Conservation (phyloP, 2,888 invertebrate species). For the Bedellia somnulentella region DNA sequence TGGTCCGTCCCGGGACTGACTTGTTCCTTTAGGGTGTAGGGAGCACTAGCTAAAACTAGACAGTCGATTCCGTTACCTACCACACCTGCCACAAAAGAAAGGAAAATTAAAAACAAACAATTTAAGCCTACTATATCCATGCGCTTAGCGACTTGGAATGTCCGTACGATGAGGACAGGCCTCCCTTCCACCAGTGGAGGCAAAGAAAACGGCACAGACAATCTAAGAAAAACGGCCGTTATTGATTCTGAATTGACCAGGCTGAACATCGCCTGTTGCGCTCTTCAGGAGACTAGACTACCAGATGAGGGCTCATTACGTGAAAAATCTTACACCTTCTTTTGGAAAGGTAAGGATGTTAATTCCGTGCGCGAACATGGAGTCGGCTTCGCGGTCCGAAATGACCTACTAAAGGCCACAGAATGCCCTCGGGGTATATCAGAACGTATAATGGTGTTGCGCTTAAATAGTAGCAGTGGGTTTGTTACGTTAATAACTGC, state of each 20-base stretch:
- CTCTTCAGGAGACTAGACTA: slow-evolving; percentile 11
- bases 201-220: not conserved
- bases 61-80: not conserved
- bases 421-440: slow-evolving; percentile 6
- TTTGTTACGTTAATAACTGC: slow-evolving; percentile 7
- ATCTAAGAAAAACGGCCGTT: slow-evolving; percentile 6
- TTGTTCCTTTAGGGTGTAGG: too few species aligned
- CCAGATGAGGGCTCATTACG: too few species aligned
- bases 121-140: not conserved
- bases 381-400: slow-evolving; percentile 9
- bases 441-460: slow-evolving; percentile 7
- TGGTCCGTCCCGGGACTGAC: too few species aligned
- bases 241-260: slow-evolving; percentile 9
- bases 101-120: not conserved
- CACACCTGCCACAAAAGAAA: not conserved
- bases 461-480: slow-evolving; percentile 3
- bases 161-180: slow-evolving; percentile 8
- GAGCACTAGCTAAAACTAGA: too few species aligned
- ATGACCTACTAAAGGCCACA: slow-evolving; percentile 2
- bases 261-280: slow-evolving; percentile 7
- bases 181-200: slow-evolving; percentile 7
- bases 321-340: too few species aligned
- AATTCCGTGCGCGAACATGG: slow-evolving; percentile 7
- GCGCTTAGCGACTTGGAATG: slow-evolving; percentile 8
- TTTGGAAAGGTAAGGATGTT: slow-evolving; percentile 6